Base-by-base conservation (phyloP, 2,888 invertebrate genomes). In the Athetis lepigone region DNA sequence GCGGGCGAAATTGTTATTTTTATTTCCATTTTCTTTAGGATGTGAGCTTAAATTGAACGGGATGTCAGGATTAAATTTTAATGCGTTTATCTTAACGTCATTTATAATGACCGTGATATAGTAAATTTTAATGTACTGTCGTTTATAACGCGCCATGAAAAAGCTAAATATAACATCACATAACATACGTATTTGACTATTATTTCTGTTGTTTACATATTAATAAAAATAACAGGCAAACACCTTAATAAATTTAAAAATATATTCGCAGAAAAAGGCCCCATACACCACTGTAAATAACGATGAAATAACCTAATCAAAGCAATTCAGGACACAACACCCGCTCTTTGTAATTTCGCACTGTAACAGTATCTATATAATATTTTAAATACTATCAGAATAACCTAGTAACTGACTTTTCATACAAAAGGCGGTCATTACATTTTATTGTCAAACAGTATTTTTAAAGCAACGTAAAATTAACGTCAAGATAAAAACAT, bases 1-100 rank as follows among this genome's bases (percentile, higher is more conserved):
- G 36, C 51, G n/a, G 13, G 27, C 21, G 47, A 73, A 79, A 77
- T 77, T 72, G 77, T 76, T 79, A 72, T 78, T 76, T 72, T 69
- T 61, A 69, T 70, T 74, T 45, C 39, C 43, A 61, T 59, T 62
- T 58, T 49, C 37, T 68, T 49, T 27, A 39, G 16, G 21, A 70
- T 62, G 50, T 50, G 70, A 55, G 46, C 50, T 50, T 27, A 70
- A 60, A 75, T 55, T 50, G 16, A 4, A 70, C 7, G 46, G 49
- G 51, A 42, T 18, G 50, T 47, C 25, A 51, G 9, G 42, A 60
- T 69, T 60, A 45, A 8, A 58, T 27, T 57, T 23, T 13, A 57
- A 70, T 70, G 29, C 16, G 9, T 36, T 16, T 21, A 36, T n/a
- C 2, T 16, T 33, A 25, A 56, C 16, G 13, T 29, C 33, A 33